Base-by-base conservation (phyloP, 2,113 vertebrate genomes). In the Struthio camelus region DNA sequence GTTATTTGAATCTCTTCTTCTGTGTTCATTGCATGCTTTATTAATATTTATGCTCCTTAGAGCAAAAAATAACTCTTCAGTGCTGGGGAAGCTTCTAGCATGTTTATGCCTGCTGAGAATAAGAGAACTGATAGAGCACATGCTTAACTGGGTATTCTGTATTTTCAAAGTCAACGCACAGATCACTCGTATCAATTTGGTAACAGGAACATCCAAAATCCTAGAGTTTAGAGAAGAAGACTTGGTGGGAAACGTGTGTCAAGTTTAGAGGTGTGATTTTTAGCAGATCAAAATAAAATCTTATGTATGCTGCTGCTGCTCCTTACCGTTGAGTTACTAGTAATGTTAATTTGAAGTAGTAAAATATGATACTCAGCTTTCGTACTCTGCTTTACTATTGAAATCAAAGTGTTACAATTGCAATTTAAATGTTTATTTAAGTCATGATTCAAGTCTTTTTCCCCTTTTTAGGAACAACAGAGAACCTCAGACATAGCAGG, bases 401-500 rank as follows among this genome's bases (percentile, higher is more conserved):
- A 89, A 92, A 70, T 87, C 20, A 44, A 94, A 80, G 20, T 1
- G 0, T 42, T 71, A 40, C 18, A 19, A 58, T 75, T 77, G n/a
- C 9, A 10, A 58, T 61, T 92, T 34, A 59, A 78, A 42, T 59
- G 71, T 44, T 70, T 42, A 86, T 72, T 61, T 83, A 89, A 91
- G 70, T 28, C 56, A 44, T 70, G 40, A 84, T 72, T 64, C 86
- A 90, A 91, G 69, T 28, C n/a, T 85, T 7, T 76, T 92, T 90
- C 61, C 4, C 9, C 8, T 82, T 96, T 80, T 64, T 92, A 99
- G 99, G 99, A 95, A 98, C 99, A n/a, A 98, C 98, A 4, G 99
- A 99, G 96, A 99, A 97, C 94, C 97, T 98, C 97, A 98, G 98
- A 85, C 98, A 98, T 80, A 99, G 98, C 95, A 99, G 99, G 98